phyloP scores from a whole-genome alignment of 2,113 vertebrate genomes.

The Caloenas nicobarica region DNA sequence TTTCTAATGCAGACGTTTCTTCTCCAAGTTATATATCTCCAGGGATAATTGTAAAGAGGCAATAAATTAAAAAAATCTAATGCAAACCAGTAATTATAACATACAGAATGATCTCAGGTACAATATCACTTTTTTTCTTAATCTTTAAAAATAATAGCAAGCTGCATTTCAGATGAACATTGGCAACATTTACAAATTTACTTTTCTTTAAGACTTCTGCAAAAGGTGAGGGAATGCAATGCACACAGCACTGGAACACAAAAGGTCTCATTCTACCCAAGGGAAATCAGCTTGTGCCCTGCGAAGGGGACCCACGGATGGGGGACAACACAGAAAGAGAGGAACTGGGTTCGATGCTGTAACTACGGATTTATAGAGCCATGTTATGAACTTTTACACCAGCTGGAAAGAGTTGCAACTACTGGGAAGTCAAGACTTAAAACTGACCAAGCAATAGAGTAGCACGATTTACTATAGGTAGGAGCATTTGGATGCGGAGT shows the following conservation, averaged over 20 bases:
- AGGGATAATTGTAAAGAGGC: conserved; percentile 81
- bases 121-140: conserved; percentile 19
- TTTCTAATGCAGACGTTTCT: conserved; percentile 88
- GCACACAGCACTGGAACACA: background rate
- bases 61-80: conserved; percentile 84
- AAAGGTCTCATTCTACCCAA: background rate
- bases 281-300: background rate
- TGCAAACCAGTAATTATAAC: conserved; percentile 72
- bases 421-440: background rate
- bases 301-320: background rate
- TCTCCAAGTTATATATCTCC: conserved; percentile 88
- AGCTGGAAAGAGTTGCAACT: background rate
- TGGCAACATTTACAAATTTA: conserved; percentile 22
- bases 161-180: conserved; percentile 54
- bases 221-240: background rate
- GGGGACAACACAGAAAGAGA: background rate
- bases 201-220: background rate
- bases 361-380: background rate
- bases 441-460: background rate
- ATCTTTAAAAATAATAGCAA: conserved; percentile 31
- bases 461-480: background rate
- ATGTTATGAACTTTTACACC: background rate
- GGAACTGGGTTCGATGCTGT: background rate
- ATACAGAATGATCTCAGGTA: conserved; percentile 72
- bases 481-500: background rate